Conservation (phyloP, 2,113 vertebrate genomes). For the Triplophysa tibetana region DNA sequence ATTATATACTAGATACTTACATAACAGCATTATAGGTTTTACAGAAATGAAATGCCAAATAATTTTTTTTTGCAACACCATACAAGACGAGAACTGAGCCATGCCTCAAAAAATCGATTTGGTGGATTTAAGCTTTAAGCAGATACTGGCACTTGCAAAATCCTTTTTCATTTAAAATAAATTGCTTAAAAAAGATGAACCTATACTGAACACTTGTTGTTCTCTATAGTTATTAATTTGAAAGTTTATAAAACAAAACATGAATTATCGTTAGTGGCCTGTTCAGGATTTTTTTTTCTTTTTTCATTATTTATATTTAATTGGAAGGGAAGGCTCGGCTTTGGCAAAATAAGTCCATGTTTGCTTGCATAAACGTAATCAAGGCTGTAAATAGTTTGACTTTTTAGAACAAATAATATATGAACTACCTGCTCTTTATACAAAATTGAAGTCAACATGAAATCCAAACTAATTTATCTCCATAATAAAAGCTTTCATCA, state of each 20-base stretch:
- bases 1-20: neutral
- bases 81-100: neutral
- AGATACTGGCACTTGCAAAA: neutral
- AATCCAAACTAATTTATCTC: neutral
- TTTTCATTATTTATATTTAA: too few relatives aligned
- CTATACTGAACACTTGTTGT: neutral
- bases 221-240: neutral
- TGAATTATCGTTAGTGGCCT: too few relatives aligned
- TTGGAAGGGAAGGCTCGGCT: neutral
- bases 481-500: too few relatives aligned
- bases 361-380: neutral
- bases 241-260: too few relatives aligned
- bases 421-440: slow-evolving; percentile 31
- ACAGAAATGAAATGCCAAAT: slow-evolving; percentile 9
- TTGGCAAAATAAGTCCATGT: neutral
- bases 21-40: neutral
- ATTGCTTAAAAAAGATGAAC: neutral
- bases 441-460: neutral
- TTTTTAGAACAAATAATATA: slow-evolving; percentile 6
- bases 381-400: neutral
- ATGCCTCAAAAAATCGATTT: neutral
- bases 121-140: neutral
- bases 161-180: neutral
- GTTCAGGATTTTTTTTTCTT: too few relatives aligned
- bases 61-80: neutral